Base-by-base conservation (phyloP, 2,888 invertebrate genomes). In the Anoplius nigerrimus region DNA sequence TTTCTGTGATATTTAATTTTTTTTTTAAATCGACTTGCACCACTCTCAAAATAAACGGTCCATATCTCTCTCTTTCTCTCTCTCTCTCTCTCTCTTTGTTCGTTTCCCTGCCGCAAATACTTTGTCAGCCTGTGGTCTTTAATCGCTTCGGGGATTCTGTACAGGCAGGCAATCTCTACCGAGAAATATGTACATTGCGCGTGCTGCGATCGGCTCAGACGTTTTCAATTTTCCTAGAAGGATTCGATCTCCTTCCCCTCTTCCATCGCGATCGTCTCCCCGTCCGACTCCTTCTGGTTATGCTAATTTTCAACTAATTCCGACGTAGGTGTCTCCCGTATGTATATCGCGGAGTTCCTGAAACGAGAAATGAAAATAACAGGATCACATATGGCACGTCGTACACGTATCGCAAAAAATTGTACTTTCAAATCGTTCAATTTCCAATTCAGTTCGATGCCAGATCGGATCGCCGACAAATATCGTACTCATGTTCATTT, bases 341-440 rank as follows among this genome's bases (percentile, higher is more conserved):
- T 84, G 80, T 69, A 83, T 81, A 58, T 82, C 84, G 42, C 79
- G 83, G 54, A 85, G 77, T 66, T 85, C 87, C 88, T 88, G 72
- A 1, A 78, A 82, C 62, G 54, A 24, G 11, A 66, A 62, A 21
- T 62, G 22, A 4, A 24, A 59, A 24, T 45, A 22, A 34, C 21
- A 48, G 18, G 1, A 48, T 48, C 6, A 42, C 42, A 42, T 42
- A 13, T 42, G 8, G n/a, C n/a, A n/a, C n/a, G n/a, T n/a, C n/a
- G n/a, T n/a, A n/a, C n/a, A n/a, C n/a, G n/a, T 27, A 34, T 34
- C 34, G 34, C 34, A 34, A 34, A 34, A 34, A 27, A 27, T 27
- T 6, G 2, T 5, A 27, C 27, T 27, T 27, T 27, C 27, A 27
- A 27, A 2, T 27, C n/a, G 6, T 5, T 5, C 27, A 6, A 27